Base-by-base conservation (phyloP, 2,888 invertebrate genomes). In the Parnassius apollo region DNA sequence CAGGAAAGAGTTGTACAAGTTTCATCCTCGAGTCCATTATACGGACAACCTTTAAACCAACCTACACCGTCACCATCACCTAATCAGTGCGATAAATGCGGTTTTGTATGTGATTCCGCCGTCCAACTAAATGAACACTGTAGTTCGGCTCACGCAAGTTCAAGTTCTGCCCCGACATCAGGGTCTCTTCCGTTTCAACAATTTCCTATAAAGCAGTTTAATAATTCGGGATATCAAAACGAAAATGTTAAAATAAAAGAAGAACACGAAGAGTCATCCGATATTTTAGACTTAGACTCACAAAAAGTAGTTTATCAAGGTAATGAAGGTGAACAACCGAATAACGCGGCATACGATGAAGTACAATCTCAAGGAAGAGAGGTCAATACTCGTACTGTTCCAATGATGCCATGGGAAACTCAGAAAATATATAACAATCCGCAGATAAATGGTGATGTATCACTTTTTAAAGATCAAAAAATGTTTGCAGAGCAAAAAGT, bases 211-310 rank as follows among this genome's bases (percentile, higher is more conserved):
- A 92, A 92, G 72, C 87, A 88, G 66, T 93, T 90, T 69, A 91
- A 82, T 64, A 85, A 82, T 75, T 68, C 89, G 1, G 82, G 83
- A 61, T 93, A 88, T 73, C 89, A 89, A 71, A 87, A 84, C 70
- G 92, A 93, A 54, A 91, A 82, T 65, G 64, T 81, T 2, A 93
- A 93, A 67, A 72, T 93, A 1, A 95, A 94, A 75, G 93, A 93
- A 73, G 95, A 95, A 75, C 94, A 94, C 57, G 95, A 95, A 75
- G 94, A 95, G 65, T 95, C 95, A 56, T 95, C 95, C 12, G 97
- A 97, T 76, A 96, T 97, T 69, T 92, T 97, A 61, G 97, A 97
- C 81, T 88, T 97, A 66, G 97, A 97, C 80, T 97, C 97, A 1
- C 97, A 97, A 78, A 97, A 97, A 88, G 96, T 97, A 68, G 96